These are phyloP conservation scores for Dasyornis broadbenti DNA, from an alignment of 2,113 vertebrate species.

Conservation along the genomic window DNA sequence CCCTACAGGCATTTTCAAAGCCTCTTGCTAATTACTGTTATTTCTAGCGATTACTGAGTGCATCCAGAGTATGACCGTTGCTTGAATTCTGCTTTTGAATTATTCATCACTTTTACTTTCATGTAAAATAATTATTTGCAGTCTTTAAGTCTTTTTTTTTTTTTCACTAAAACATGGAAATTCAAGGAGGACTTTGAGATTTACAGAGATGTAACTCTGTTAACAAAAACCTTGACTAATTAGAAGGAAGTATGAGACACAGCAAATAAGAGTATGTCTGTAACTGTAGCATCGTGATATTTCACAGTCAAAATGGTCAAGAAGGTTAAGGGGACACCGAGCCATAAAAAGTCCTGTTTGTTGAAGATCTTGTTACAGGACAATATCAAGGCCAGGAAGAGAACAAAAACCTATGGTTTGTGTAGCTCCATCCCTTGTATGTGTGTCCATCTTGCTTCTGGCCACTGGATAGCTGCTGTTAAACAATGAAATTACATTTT, in stretches of 20 bases:
- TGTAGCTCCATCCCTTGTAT: background rate
- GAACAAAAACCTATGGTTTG: background rate
- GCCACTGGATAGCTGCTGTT: background rate
- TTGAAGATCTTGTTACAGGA: background rate
- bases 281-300: accelerated
- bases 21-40: background rate
- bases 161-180: background rate
- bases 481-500: background rate
- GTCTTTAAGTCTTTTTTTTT: background rate
- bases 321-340: background rate
- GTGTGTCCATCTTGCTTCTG: background rate
- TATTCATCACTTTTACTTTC: background rate
- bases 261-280: background rate
- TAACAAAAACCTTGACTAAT: background rate
- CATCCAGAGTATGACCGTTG: background rate
- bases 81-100: background rate
- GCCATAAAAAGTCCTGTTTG: accelerated
- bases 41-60: background rate
- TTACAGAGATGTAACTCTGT: background rate
- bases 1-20: background rate
- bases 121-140: background rate
- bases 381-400: background rate
- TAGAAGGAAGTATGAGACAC: background rate
- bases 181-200: background rate
- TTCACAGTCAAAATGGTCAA: background rate